A percentile compares a stretch with the other conserved stretches of the same genome.
Evolutionary conservation across 2,113 vertebrate genomes (phyloP).

Genomic region (Zosterops japonicus): DNA sequence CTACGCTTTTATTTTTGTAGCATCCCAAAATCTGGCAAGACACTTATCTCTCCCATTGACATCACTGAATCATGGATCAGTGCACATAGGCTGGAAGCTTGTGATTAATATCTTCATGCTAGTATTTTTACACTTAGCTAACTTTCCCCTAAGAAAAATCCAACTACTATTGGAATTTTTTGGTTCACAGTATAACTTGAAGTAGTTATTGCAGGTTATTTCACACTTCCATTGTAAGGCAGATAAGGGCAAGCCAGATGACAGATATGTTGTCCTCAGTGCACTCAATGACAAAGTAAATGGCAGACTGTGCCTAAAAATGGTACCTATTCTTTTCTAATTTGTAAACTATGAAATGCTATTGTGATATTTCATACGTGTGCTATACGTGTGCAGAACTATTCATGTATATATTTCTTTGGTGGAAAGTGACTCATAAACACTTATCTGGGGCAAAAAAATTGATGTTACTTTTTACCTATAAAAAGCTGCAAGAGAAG

Average conservation of each 20-base stretch:
- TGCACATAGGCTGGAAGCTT: background rate
- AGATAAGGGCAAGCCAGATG: background rate
- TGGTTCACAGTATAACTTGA: background rate
- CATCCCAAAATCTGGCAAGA: conserved; percentile 19
- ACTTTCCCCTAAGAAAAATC: background rate
- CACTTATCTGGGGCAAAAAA: background rate
- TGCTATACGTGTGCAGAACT: background rate
- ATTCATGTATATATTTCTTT: background rate
- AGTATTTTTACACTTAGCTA: background rate
- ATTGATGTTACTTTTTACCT: background rate
- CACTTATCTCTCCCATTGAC: background rate
- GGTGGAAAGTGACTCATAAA: background rate
- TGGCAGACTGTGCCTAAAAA: background rate
- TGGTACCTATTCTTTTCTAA: background rate
- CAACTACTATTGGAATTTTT: background rate
- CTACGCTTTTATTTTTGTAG: conserved; percentile 35
- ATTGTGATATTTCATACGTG: background rate
- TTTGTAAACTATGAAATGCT: background rate
- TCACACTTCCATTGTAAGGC: background rate
- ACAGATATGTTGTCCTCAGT: background rate
- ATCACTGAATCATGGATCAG: conserved; percentile 8
- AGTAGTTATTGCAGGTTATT: background rate
- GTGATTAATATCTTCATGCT: background rate
- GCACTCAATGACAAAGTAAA: background rate
- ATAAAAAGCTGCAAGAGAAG: background rate